Evolutionary conservation across 2,888 invertebrate species (phyloP).

Genomic region (Apamea epomidion): DNA sequence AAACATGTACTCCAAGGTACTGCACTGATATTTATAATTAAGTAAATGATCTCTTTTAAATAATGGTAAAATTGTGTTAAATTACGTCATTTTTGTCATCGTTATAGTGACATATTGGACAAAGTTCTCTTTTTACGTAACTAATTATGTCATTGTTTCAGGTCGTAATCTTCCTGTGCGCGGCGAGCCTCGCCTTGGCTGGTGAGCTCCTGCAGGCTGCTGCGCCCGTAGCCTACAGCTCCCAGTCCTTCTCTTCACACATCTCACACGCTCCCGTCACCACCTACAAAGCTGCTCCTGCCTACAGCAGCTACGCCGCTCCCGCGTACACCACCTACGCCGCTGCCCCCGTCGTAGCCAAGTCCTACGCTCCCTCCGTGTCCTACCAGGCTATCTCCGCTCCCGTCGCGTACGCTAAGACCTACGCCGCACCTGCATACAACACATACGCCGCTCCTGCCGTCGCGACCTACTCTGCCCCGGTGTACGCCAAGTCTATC

Average conservation of each 20-base stretch:
- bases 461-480: conserved; percentile 68
- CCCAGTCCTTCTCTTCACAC: conserved; percentile 62
- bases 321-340: conserved; percentile 78
- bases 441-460: conserved; percentile 77
- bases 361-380: conserved; percentile 76
- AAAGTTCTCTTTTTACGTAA: neutral
- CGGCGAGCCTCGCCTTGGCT: conserved; percentile 91
- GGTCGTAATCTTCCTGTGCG: conserved; percentile 90
- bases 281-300: conserved; percentile 27
- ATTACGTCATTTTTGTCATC: neutral
- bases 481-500: conserved; percentile 80
- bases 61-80: neutral
- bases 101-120: neutral
- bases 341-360: conserved; percentile 78
- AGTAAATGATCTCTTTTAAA: neutral
- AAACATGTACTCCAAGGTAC: conserved; percentile 88
- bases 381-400: conserved; percentile 78
- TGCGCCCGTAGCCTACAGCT: conserved; percentile 77
- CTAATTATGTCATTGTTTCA: conserved; percentile 49
- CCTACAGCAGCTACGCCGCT: conserved; percentile 59
- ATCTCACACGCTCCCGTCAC: conserved; percentile 64
- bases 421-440: conserved; percentile 62
- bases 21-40: conserved; percentile 31
- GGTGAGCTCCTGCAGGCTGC: conserved; percentile 88
- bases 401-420: conserved; percentile 74